Evolutionary conservation across 2,113 vertebrate species (phyloP).

Genomic region (Lates calcarifer): DNA sequence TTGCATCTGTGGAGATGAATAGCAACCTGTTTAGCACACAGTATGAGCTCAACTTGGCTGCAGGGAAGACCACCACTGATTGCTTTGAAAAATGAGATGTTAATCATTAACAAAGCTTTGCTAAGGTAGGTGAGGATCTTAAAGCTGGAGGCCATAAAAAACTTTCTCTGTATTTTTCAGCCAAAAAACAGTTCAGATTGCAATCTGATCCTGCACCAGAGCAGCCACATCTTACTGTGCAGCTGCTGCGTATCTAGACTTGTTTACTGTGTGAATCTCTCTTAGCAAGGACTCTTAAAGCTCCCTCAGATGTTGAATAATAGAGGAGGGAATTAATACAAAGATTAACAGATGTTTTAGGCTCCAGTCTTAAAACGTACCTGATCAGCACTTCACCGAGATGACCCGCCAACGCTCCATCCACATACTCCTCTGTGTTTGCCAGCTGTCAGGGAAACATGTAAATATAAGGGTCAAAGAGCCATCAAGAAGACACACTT

Average conservation of each 20-base stretch:
- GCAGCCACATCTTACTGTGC: background rate
- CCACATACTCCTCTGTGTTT: slow-evolving; percentile 99
- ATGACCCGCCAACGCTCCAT: slow-evolving; percentile 96
- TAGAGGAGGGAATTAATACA: background rate
- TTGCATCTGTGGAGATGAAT: slow-evolving; percentile 90
- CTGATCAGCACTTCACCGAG: slow-evolving; percentile 98
- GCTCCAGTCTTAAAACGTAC: slow-evolving; percentile 76
- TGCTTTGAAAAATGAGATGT: background rate
- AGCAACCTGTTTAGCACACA: slow-evolving; percentile 24
- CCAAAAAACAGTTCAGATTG: background rate
- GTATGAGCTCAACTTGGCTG: rapidly evolving
- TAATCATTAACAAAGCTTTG: slow-evolving; percentile 28
- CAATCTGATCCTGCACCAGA: background rate
- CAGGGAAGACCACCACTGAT: background rate
- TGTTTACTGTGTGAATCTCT: background rate
- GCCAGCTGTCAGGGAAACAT: slow-evolving; percentile 86
- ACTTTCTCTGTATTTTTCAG: background rate
- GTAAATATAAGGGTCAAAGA: background rate
- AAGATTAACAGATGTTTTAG: background rate
- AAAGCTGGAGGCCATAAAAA: background rate
- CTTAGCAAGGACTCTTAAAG: background rate
- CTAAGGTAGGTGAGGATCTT: background rate
- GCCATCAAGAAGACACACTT: background rate
- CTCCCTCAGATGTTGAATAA: background rate
- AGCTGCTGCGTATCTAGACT: background rate